Evolutionary conservation across 2,888 invertebrate genomes (phyloP), one percentile per base, ranked within the genome.

Genomic region (Synanthedon andrenaeformis): DNA sequence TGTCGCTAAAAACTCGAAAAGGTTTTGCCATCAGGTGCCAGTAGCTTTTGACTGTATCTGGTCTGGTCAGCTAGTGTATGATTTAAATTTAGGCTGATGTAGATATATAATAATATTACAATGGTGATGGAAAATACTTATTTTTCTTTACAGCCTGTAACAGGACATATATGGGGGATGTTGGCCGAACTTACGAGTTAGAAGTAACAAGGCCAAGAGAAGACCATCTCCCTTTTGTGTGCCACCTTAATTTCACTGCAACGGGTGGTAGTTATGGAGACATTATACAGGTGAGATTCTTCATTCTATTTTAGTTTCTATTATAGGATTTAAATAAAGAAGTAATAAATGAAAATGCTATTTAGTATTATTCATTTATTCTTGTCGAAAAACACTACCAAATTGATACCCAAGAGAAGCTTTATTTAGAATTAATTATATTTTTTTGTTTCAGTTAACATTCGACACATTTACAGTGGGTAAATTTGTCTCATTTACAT

Each of bases 381-480:
- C 13, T 45, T 13, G 11, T 45, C 5, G 12, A 1, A 45, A 45
- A 12, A 5, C 13, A 45, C 10, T 45, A 23, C 23, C 5, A 5
- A 23, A 4, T 19, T 23, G 1, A 23, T 23, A 23, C 0, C 23
- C 5, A 23, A 23, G 5, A 23, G 35, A 10, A 3, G 35, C 8
- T 35, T 35, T 35, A 35, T 35, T 6, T 35, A 28, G 35, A 23
- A 23, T 4, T 23, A 0, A 23, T 23, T 23, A 23, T 23, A 23
- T 8, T 35, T 35, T 35, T 60, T 72, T 80, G 66, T 83, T 90
- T n/a, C 91, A 95, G 93, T 79, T 95, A 66, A 94, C 93, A 53
- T 94, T 95, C 75, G 94, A 94, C 82, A 92, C 94, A 53, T 95
- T 95, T 76, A 93, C 94, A 53, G 93, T 94, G 56, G 94, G 94